Conservation (phyloP, 2,888 invertebrate species). For the Lepeophtheirus nordmannii region DNA sequence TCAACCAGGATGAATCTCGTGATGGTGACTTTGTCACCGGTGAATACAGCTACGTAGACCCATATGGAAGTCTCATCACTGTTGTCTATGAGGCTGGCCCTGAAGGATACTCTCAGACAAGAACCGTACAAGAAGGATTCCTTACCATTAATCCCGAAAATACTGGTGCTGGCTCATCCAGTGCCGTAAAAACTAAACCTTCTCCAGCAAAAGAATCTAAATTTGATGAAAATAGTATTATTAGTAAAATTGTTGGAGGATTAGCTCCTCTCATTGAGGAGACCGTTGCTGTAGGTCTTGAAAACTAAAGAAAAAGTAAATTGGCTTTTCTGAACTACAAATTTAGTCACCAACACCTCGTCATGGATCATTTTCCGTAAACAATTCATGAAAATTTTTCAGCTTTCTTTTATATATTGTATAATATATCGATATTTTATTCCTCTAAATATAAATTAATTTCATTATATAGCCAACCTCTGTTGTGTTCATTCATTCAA, state of each 20-base stretch:
- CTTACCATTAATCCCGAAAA: neutral
- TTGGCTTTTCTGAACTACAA: no score
- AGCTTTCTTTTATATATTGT: no score
- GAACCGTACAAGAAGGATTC: neutral
- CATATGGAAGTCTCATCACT: neutral
- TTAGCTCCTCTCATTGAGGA: neutral
- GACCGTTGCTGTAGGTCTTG: neutral
- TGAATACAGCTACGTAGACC: conserved; percentile 21
- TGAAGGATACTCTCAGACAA: neutral
- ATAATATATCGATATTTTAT: no score
- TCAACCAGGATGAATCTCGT: conserved; percentile 17
- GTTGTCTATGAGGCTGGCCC: neutral
- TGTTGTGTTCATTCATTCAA: no score
- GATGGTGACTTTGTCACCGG: conserved; percentile 22
- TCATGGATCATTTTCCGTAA: no score
- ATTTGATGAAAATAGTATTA: neutral
- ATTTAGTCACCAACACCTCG: no score
- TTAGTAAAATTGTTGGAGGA: neutral
- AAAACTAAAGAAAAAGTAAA: neutral
- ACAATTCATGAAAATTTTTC: no score
- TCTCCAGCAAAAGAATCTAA: neutral
- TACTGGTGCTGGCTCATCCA: no score
- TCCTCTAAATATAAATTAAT: no score
- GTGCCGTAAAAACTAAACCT: neutral
- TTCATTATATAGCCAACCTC: no score